Evolutionary conservation across 2,888 invertebrate species (phyloP), one percentile per base, ranked within the genome.

Genomic region (Trachelus tabidus): DNA sequence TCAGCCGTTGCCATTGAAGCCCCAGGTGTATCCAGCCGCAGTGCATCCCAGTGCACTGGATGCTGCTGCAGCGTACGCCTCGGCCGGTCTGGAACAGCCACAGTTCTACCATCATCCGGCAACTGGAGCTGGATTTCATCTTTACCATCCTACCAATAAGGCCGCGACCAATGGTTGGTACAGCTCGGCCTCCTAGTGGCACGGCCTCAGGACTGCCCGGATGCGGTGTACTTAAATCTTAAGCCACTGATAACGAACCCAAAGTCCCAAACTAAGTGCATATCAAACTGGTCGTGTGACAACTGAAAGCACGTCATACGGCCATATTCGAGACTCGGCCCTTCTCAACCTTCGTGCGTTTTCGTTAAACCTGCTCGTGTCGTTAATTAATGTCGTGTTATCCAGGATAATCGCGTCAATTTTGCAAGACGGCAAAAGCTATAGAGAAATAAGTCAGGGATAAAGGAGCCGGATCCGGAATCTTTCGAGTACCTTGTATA

Each of bases 71-170:
- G 93, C 94, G 78, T 90, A 92, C 33, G 90, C 92, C 0, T 93
- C 93, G 35, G 91, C 93, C 76, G 92, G 94, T 35, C 92, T 95
- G 82, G 97, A 97, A 89, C 97, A 97, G 92, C 94, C 96, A 11
- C 97, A 97, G 91, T 97, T 97, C 91, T 97, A 97, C 92, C 96
- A 96, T 89, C 95, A 95, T 83, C 91, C 93, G n/a, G 93, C 92
- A 12, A 91, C 93, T 34, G 92, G 93, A n/a, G 95, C 96, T 33
- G 96, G 97, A 75, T 98, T 98, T 91, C 98, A 98, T 92, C 93
- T 98, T 71, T 98, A 98, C 91, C 98, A 98, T 90, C 95, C 96
- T 23, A 92, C 93, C 75, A 96, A 96, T 92, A 95, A 95, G 89
- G 94, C 94, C 79, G 94, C 95, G 78, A 93, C 95, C 81, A 94